Evolutionary conservation across 2,797 vertebrate genomes (phyloP).

Genomic region (Spea hammondii): DNA sequence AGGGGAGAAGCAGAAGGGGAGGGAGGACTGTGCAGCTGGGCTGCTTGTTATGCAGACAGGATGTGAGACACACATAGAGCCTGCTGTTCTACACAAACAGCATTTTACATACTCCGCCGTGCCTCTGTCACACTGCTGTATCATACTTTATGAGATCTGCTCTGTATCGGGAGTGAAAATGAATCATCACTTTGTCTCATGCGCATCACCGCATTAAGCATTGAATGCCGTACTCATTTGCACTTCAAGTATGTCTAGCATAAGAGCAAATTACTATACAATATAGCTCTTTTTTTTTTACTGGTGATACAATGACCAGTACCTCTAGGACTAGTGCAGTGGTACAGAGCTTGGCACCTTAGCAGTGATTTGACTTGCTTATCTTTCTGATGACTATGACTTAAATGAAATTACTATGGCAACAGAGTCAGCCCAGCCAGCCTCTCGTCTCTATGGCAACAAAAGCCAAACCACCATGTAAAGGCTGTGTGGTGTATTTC

Average conservation of each 20-base stretch:
- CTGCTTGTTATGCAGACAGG: conserved; percentile 44
- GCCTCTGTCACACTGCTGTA: neutral
- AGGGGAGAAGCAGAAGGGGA: conserved; percentile 6
- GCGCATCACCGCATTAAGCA: neutral
- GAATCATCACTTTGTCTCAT: neutral
- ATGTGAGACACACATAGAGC: conserved; percentile 31
- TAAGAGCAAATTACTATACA: neutral
- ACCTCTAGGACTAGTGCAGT: neutral
- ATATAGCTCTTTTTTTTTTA: neutral
- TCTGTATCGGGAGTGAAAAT: neutral
- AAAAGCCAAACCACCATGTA: conserved; percentile 23
- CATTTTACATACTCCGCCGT: conserved; percentile 15
- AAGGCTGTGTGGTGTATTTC: neutral
- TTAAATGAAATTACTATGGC: conserved; percentile 43
- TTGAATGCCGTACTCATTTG: neutral
- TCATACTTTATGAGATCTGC: neutral
- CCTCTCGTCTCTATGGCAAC: conserved; percentile 28
- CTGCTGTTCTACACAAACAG: conserved; percentile 36
- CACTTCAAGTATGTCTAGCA: neutral
- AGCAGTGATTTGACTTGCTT: conserved; percentile 9
- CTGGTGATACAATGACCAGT: neutral
- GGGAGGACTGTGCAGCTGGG: conserved; percentile 32
- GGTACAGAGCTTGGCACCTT: conserved; percentile 7
- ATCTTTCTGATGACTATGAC: conserved; percentile 24
- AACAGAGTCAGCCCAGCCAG: conserved; percentile 17